Base-by-base conservation (phyloP, 1,140 invertebrate genomes). In the Dendrolimus punctatus region DNA sequence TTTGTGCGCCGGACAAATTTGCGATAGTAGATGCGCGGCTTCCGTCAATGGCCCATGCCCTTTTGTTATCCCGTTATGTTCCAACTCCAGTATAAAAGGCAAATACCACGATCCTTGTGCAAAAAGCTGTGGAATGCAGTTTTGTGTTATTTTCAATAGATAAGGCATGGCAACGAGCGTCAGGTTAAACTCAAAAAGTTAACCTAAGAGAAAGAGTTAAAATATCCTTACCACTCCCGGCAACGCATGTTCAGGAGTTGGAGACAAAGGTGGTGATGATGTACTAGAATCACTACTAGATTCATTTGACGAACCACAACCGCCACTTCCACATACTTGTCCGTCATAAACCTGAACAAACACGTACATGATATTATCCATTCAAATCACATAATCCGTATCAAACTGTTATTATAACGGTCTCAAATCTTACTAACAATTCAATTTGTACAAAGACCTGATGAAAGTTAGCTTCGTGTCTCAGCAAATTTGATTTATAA, bases 51-150 rank as follows among this genome's bases (percentile, higher is more conserved):
- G 91, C 9, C 92, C 89, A 68, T 97, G 92, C 51, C 93, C 90
- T 55, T 97, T 87, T 47, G 91, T 91, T 76, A 95, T 95, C 48
- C 96, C 97, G 55, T 97, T 84, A 73, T 97, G 95, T 67, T 96
- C 95, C 52, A 99, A 85, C 87, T 97, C 94, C 80, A 98, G 93
- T 68, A 98, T 93, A 84, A 98, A 98, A 65, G 93, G 92, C 42
- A 93, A 91, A 78, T 97, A 96, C 61, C 92, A 90, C 44, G 92
- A 89, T 58, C 94, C 92, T 75, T 94, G 92, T 1, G 96, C 93
- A 67, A 90, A 88, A 37, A 90, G 66, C 85, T 80, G 68, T 52
- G 81, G 74, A 46, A 70, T 49, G 10, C 52, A 42, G 50, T 50
- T 53, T 23, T 2, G 23, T 23, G 23, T 23, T 23, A 23, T 23